These are phyloP conservation scores for Pantala flavescens DNA, from an alignment of 1,140 invertebrate species.

Conservation along the genomic window DNA sequence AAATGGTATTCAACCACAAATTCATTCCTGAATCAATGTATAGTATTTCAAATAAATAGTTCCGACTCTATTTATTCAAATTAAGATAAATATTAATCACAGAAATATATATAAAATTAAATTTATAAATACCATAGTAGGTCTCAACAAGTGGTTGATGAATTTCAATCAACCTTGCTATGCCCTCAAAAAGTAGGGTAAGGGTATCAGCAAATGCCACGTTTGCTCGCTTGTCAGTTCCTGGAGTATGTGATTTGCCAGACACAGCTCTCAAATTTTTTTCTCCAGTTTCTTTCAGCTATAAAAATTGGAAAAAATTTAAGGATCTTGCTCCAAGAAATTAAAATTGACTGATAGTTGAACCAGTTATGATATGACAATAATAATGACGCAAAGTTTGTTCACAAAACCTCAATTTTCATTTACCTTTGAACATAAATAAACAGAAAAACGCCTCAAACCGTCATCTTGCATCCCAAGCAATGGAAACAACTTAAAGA, in stretches of 20 bases:
- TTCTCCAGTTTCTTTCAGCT: constrained; percentile 58
- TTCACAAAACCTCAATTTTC: too few relatives aligned
- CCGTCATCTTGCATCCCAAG: constrained; percentile 87
- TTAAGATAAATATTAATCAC: too few relatives aligned
- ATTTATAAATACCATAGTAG: constrained; percentile 61
- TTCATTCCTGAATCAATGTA: too few relatives aligned
- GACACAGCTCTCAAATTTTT: constrained; percentile 56
- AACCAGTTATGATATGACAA: too few relatives aligned
- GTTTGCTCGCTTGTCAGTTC: constrained; percentile 57
- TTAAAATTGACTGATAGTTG: too few relatives aligned
- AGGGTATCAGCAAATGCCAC: constrained; percentile 75
- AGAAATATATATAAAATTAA: too few relatives aligned
- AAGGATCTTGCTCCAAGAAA: not conserved
- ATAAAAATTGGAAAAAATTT: constrained; percentile 21
- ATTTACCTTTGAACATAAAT: constrained; percentile 69
- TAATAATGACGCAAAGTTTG: too few relatives aligned
- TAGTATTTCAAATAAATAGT: too few relatives aligned
- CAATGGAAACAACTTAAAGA: constrained; percentile 96
- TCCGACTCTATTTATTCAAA: too few relatives aligned
- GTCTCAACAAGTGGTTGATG: constrained; percentile 90
- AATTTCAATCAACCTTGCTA: constrained; percentile 78
- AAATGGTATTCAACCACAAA: too few relatives aligned
- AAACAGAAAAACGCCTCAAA: constrained; percentile 81
- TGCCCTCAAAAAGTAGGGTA: constrained; percentile 76
- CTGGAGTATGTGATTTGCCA: constrained; percentile 38